Evolutionary conservation across 30 jellyfish, hydroid and myxozoan species (phyloP).

Genomic region (Aurelia coerulea): DNA sequence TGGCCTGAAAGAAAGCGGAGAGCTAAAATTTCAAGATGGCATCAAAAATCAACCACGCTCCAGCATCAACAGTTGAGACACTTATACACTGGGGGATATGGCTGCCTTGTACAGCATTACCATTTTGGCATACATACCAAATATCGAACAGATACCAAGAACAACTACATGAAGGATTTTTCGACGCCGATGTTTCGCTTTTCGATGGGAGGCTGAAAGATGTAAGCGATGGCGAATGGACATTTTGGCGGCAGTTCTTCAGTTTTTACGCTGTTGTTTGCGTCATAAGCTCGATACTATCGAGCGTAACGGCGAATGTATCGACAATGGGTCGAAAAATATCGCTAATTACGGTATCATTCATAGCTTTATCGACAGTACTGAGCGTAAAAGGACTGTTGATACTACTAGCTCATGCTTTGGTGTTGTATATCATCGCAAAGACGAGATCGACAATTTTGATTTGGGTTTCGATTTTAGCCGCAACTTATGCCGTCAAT

Average conservation of each 20-base stretch:
- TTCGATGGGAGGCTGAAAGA: slow-evolving; percentile 62
- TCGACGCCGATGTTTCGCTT: slow-evolving; percentile 52
- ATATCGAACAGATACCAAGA: slow-evolving; percentile 47
- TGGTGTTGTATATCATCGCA: slow-evolving; percentile 44
- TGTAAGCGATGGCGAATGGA: slow-evolving; percentile 73
- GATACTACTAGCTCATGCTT: slow-evolving; percentile 32
- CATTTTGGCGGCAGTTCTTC: slow-evolving; percentile 77
- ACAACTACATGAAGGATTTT: slow-evolving; percentile 55
- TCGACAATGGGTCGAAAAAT: slow-evolving; percentile 63
- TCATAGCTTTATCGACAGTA: slow-evolving; percentile 50
- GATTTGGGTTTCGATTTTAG: slow-evolving; percentile 33
- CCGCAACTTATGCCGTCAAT: slow-evolving; percentile 62
- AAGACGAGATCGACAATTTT: neutral
- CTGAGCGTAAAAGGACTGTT: slow-evolving; percentile 40
- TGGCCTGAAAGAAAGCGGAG: no score
- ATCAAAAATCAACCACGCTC: slow-evolving; percentile 47
- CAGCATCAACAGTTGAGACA: slow-evolving; percentile 45
- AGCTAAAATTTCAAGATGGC: slow-evolving; percentile 30
- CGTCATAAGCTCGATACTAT: slow-evolving; percentile 36
- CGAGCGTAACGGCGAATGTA: slow-evolving; percentile 10
- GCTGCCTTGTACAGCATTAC: slow-evolving; percentile 60
- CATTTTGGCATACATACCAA: slow-evolving; percentile 63
- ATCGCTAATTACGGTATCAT: slow-evolving; percentile 57
- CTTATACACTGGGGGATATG: slow-evolving; percentile 62
- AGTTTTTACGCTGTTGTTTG: slow-evolving; percentile 28